These are phyloP conservation scores for Bursaphelenchus mucronatus DNA, from an alignment of 1,140 invertebrate species.

Conservation along the genomic window DNA sequence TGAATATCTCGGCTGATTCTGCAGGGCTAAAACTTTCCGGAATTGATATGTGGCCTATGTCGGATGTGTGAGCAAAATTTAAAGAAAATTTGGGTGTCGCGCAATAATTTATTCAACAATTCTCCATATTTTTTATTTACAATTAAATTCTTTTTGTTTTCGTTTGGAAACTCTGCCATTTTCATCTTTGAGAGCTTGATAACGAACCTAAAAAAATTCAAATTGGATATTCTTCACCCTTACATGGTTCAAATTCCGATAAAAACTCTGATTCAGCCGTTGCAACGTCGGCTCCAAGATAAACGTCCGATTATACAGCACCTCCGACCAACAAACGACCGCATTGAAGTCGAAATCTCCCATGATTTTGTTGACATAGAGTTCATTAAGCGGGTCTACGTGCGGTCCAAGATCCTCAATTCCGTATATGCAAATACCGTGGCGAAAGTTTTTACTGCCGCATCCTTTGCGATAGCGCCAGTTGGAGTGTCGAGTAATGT, in stretches of 20 bases:
- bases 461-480: not conserved
- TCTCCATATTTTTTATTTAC: slow-evolving; percentile 9
- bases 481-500: not conserved
- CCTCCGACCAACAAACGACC: slow-evolving; percentile 40
- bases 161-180: slow-evolving; percentile 2
- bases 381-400: slow-evolving; percentile 23
- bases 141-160: slow-evolving; percentile 13
- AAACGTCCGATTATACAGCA: slow-evolving; percentile 30
- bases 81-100: too few relatives aligned
- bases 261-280: slow-evolving; percentile 17
- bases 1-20: too few relatives aligned
- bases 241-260: slow-evolving; percentile 21
- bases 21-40: too few relatives aligned
- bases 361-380: slow-evolving; percentile 45
- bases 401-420: slow-evolving; percentile 37
- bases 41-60: too few relatives aligned
- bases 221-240: too few relatives aligned
- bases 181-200: slow-evolving; percentile 15
- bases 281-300: slow-evolving; percentile 15
- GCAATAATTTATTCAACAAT: too few relatives aligned
- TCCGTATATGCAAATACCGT: slow-evolving; percentile 43
- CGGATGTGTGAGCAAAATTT: too few relatives aligned
- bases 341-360: slow-evolving; percentile 40
- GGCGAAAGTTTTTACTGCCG: not conserved
- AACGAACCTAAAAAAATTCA: slow-evolving; percentile 11